These are phyloP conservation scores for Limosa lapponica DNA, from an alignment of 2,797 vertebrate species.

Conservation along the genomic window DNA sequence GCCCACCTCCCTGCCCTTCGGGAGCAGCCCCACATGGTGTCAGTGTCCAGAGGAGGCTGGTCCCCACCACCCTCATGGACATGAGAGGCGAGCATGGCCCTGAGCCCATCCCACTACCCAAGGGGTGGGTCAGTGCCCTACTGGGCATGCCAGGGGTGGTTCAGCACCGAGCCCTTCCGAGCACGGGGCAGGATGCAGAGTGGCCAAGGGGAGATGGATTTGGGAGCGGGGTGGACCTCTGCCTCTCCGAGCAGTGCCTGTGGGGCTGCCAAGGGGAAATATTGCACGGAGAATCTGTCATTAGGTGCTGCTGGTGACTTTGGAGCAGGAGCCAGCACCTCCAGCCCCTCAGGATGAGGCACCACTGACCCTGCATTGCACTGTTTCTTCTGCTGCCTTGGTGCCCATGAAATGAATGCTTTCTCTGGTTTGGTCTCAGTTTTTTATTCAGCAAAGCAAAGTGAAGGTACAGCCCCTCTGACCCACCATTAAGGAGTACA, in stretches of 20 bases:
- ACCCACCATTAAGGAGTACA: background rate
- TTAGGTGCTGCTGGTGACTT: background rate
- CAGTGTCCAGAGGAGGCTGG: fast-evolving
- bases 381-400: background rate
- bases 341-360: background rate
- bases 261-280: background rate
- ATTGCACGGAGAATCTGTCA: fast-evolving
- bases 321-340: background rate
- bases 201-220: background rate
- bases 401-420: background rate
- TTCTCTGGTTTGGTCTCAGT: background rate
- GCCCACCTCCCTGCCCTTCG: background rate
- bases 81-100: fast-evolving
- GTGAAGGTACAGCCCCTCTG: background rate
- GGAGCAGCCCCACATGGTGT: background rate
- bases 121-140: background rate
- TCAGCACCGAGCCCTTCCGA: background rate
- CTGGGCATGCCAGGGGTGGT: fast-evolving
- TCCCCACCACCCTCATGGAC: background rate
- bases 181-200: background rate
- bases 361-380: fast-evolving
- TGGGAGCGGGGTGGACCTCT: fast-evolving
- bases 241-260: fast-evolving
- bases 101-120: fast-evolving
- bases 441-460: background rate